Conservation (phyloP, 2,888 invertebrate genomes). For the Drosophila gaucha region DNA sequence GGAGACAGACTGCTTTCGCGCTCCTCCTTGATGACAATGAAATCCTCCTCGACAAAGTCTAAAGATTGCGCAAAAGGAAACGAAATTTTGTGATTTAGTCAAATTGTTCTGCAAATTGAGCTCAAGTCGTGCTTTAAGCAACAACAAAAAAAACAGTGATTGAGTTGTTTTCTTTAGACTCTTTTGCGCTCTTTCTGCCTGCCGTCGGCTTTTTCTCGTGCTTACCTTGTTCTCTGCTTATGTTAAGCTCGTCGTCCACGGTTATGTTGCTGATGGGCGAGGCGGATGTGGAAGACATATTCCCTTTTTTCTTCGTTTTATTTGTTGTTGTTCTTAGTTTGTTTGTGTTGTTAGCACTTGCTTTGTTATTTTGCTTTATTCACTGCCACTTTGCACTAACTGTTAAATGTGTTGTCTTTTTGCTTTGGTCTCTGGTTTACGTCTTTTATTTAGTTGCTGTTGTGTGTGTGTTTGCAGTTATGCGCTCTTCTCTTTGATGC, state of each 20-base stretch:
- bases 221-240: conserved; percentile 84
- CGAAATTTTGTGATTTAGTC: conserved; percentile 9
- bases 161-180: background rate
- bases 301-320: conserved; percentile 47
- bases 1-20: conserved; percentile 86
- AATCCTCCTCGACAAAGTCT: conserved; percentile 87
- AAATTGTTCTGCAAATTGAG: background rate
- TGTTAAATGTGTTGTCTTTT: conserved; percentile 20
- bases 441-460: conserved; percentile 40
- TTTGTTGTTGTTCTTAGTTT: conserved; percentile 29
- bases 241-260: conserved; percentile 84
- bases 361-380: conserved; percentile 17
- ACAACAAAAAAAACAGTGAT: background rate
- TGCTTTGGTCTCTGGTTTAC: conserved; percentile 47
- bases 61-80: conserved; percentile 4
- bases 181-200: conserved; percentile 4
- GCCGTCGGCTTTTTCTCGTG: conserved; percentile 61
- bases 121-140: background rate
- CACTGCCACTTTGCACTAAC: conserved; percentile 47
- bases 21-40: conserved; percentile 87
- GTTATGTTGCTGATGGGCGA: conserved; percentile 85
- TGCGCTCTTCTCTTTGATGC: conserved; percentile 58
- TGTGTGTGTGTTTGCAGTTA: background rate
- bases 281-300: conserved; percentile 84
- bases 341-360: conserved; percentile 30